These are phyloP conservation scores for Nixonia krombeini DNA, from an alignment of 1,140 invertebrate species.

Conservation along the genomic window DNA sequence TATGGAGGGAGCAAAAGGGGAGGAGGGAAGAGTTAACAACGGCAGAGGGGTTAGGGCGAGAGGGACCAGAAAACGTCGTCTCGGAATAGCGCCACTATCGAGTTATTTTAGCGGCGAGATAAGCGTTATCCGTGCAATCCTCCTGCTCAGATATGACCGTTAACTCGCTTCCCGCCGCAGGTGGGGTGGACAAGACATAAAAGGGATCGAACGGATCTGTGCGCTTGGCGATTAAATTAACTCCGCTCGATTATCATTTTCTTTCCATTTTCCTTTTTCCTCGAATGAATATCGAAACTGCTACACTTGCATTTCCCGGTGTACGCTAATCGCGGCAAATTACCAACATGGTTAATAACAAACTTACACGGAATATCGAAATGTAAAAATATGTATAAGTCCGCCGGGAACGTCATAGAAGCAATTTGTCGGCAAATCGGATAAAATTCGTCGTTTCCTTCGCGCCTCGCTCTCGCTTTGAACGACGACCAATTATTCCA, in stretches of 20 bases:
- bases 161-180: slow-evolving; percentile 54
- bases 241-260: slow-evolving; percentile 34
- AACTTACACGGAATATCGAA: too few species aligned
- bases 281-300: slow-evolving; percentile 34
- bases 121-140: slow-evolving; percentile 60
- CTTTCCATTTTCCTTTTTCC: slow-evolving; percentile 10
- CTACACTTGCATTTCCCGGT: slow-evolving; percentile 33
- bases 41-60: slow-evolving; percentile 27
- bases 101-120: slow-evolving; percentile 65
- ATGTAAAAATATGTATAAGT: too few species aligned
- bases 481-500: too few species aligned
- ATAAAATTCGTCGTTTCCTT: too few species aligned
- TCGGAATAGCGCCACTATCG: slow-evolving; percentile 61
- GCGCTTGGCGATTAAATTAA: slow-evolving; percentile 54
- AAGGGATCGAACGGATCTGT: slow-evolving; percentile 56
- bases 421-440: too few species aligned
- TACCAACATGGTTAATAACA: too few species aligned
- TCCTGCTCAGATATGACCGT: slow-evolving; percentile 62
- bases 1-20: not conserved
- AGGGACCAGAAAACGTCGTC: slow-evolving; percentile 60
- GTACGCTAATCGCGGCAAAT: too few species aligned
- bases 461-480: too few species aligned
- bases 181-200: slow-evolving; percentile 51
- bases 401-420: too few species aligned
- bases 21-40: not conserved